Evolutionary conservation across 2,888 invertebrate genomes (phyloP).

Genomic region (Eupithecia inturbata): DNA sequence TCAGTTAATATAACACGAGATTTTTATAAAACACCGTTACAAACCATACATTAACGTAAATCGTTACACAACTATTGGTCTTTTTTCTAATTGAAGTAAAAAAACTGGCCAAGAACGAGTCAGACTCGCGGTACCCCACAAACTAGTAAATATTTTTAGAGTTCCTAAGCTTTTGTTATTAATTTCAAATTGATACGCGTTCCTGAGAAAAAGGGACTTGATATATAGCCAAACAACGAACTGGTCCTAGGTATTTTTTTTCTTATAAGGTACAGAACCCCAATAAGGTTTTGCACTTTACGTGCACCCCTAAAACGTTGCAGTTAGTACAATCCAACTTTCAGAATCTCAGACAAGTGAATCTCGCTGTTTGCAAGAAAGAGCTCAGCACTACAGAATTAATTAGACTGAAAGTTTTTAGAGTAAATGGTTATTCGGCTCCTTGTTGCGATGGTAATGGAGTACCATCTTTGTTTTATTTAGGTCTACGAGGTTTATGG

Average conservation of each 20-base stretch:
- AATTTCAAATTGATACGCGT: too few species aligned
- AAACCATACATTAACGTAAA: neutral
- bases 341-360: neutral
- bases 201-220: too few species aligned
- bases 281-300: too few species aligned
- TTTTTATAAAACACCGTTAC: too few species aligned
- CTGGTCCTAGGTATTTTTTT: too few species aligned
- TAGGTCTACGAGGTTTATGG: neutral
- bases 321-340: neutral
- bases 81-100: neutral
- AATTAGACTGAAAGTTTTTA: neutral
- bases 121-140: neutral
- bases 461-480: too few species aligned
- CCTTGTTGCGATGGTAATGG: neutral
- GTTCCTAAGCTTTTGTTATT: too few species aligned
- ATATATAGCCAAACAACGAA: too few species aligned
- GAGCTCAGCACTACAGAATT: neutral
- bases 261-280: too few species aligned
- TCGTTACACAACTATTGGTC: neutral
- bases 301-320: too few species aligned
- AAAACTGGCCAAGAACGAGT: neutral
- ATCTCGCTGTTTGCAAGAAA: neutral
- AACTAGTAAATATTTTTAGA: too few species aligned
- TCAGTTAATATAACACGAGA: too few species aligned
- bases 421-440: neutral